phyloP scores from a whole-genome alignment of 37 sponge, comb jelly and placozoan species.

The Theonella swinhoei region DNA sequence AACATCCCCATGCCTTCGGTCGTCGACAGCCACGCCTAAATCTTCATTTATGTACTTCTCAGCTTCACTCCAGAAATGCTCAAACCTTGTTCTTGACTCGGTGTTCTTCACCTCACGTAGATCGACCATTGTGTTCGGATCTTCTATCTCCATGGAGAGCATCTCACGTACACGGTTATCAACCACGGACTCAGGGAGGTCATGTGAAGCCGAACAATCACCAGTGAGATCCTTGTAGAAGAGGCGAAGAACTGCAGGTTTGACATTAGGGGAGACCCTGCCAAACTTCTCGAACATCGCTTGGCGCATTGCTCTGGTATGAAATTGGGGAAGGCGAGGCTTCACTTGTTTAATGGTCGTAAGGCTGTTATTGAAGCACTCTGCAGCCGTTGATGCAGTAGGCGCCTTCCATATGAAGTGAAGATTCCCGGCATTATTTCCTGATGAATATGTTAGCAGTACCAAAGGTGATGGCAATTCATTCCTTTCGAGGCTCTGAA shows the following conservation, averaged over 20 bases:
- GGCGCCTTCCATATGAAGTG: conserved; percentile 41
- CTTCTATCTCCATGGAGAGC: neutral
- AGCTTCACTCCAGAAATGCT: conserved; percentile 53
- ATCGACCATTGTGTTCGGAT: conserved; percentile 2
- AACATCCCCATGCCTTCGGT: conserved; percentile 39
- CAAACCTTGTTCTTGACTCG: conserved; percentile 8
- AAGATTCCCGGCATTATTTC: conserved; percentile 45
- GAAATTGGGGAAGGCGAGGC: conserved; percentile 21
- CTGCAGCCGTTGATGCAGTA: conserved; percentile 2
- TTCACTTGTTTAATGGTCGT: conserved; percentile 26
- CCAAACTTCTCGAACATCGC: conserved; percentile 42
- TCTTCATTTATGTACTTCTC: too few species aligned
- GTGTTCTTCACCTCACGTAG: conserved; percentile 1
- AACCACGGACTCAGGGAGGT: conserved; percentile 4
- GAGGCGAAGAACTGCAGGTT: conserved; percentile 21
- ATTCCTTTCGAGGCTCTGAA: neutral
- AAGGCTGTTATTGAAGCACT: conserved; percentile 1
- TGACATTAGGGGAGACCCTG: conserved; percentile 14
- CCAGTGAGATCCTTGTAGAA: conserved; percentile 47
- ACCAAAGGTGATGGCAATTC: conserved; percentile 2
- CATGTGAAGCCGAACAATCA: conserved; percentile 26
- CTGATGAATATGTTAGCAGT: conserved; percentile 41
- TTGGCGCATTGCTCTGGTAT: conserved; percentile 26
- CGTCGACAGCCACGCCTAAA: too few species aligned
- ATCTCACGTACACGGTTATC: conserved; percentile 22